Conservation (phyloP, 1,140 invertebrate genomes). For the Mylabris phalerata region DNA sequence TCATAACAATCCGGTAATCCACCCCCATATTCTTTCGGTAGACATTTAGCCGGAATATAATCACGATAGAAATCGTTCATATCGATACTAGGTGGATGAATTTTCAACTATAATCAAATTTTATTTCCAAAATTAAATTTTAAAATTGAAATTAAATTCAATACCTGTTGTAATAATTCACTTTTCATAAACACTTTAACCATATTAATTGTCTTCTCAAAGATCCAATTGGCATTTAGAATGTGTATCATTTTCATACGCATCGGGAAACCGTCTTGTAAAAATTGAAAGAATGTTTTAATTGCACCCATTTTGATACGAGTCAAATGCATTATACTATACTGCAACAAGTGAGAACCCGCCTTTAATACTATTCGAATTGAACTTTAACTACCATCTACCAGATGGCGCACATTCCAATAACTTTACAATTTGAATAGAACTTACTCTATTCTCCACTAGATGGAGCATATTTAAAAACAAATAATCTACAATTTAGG, state of each 20-base stretch:
- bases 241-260: conserved; percentile 56
- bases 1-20: conserved; percentile 39
- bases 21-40: conserved; percentile 47
- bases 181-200: conserved; percentile 58
- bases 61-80: conserved; percentile 42
- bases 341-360: conserved; percentile 11
- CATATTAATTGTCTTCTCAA: conserved; percentile 55
- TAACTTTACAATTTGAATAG: too few relatives aligned
- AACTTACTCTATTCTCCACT: too few relatives aligned
- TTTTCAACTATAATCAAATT: conserved; percentile 39
- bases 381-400: too few relatives aligned
- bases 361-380: too few relatives aligned
- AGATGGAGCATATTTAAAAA: too few relatives aligned
- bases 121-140: background rate
- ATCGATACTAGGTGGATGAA: conserved; percentile 39
- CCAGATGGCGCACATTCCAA: too few relatives aligned
- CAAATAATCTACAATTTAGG: background rate
- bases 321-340: conserved; percentile 50
- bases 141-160: background rate
- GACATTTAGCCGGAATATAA: conserved; percentile 41
- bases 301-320: conserved; percentile 44
- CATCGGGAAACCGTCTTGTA: conserved; percentile 54
- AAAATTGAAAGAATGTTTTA: conserved; percentile 44
- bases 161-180: conserved; percentile 55
- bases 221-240: conserved; percentile 55